Percentiles rank a stretch among this genome's conserved stretches.
Evolutionary conservation across 2,888 invertebrate genomes (phyloP).

Genomic region (Deroplatys truncata): DNA sequence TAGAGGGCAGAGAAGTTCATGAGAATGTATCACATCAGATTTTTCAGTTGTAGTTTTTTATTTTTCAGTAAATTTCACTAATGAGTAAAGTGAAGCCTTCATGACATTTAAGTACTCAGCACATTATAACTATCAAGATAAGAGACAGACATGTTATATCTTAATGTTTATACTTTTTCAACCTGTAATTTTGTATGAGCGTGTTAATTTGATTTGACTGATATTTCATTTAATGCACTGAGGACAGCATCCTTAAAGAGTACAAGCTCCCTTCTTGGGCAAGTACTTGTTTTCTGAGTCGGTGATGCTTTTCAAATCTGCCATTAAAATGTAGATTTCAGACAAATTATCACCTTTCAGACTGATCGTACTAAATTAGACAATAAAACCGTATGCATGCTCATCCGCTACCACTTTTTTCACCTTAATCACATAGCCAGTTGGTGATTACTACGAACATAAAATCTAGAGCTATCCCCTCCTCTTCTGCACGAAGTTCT

Average conservation of each 20-base stretch:
- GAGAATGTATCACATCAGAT: too few relatives aligned
- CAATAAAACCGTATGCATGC: background rate
- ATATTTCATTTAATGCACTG: background rate
- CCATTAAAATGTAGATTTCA: background rate
- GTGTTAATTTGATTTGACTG: background rate
- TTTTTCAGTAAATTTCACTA: too few relatives aligned
- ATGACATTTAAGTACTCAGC: too few relatives aligned
- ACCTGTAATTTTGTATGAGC: background rate
- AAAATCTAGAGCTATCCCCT: background rate
- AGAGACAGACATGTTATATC: too few relatives aligned
- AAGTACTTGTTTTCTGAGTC: background rate
- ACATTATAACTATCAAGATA: too few relatives aligned
- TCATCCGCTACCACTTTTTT: background rate
- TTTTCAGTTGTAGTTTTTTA: too few relatives aligned
- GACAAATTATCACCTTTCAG: background rate
- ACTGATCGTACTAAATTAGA: background rate
- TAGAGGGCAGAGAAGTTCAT: too few relatives aligned
- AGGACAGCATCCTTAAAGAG: background rate
- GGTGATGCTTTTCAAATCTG: background rate
- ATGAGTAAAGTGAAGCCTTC: too few relatives aligned
- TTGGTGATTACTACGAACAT: background rate
- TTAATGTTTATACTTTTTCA: background rate
- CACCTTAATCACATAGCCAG: background rate
- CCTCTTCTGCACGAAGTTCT: background rate
- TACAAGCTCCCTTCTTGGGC: background rate